phyloP scores from a whole-genome alignment of 2,797 vertebrate species.

The Neomorphus geoffroyi region DNA sequence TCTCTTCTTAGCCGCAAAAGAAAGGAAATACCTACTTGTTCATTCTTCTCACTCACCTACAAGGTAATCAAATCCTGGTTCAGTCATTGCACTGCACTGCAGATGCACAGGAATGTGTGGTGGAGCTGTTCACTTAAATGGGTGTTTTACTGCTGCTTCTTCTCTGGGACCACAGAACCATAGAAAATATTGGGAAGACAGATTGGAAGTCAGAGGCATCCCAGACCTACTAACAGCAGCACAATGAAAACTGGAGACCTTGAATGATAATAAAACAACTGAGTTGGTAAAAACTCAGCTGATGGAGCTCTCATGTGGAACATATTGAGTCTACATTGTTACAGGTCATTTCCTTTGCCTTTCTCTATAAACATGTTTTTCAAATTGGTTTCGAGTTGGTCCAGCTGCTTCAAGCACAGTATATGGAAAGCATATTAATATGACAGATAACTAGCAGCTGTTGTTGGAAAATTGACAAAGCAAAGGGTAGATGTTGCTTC shows the following conservation, averaged over 20 bases:
- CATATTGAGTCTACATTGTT: constrained; percentile 17
- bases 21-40: background rate
- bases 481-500: background rate
- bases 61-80: background rate
- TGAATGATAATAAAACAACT: constrained; percentile 2
- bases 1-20: background rate
- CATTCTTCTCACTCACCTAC: background rate
- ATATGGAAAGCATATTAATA: constrained; percentile 44
- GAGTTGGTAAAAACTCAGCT: constrained; percentile 24
- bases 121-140: background rate
- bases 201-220: background rate
- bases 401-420: constrained; percentile 54
- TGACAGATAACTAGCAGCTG: constrained; percentile 67
- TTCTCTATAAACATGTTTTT: constrained; percentile 58
- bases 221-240: background rate
- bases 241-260: background rate
- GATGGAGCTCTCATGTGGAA: background rate
- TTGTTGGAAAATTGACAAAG: constrained; percentile 44
- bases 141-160: background rate
- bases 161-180: background rate
- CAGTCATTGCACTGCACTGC: background rate
- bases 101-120: background rate
- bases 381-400: constrained; percentile 61
- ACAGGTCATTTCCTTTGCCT: constrained; percentile 64
- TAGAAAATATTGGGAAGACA: background rate